phyloP scores from a whole-genome alignment of 2,113 vertebrate genomes.

The Rhinopomastus cyanomelas region DNA sequence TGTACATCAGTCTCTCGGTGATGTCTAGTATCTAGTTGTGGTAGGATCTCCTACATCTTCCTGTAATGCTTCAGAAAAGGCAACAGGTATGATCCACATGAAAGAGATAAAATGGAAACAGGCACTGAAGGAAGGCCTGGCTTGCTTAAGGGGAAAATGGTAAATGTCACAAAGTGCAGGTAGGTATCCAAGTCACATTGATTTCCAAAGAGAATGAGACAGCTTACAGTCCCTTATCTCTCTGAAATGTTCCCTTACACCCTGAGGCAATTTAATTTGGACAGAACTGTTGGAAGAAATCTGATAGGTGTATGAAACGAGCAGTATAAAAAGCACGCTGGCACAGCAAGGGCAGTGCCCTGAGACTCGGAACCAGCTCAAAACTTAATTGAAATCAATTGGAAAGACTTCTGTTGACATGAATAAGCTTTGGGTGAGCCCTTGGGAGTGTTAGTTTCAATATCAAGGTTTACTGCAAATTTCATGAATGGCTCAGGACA shows the following conservation, averaged over 20 bases:
- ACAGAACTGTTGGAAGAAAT: constrained; percentile 54
- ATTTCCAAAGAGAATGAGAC: neutral
- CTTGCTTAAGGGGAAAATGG: neutral
- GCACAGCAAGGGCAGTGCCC: neutral
- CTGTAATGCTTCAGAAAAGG: neutral
- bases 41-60: neutral
- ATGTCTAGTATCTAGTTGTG: neutral
- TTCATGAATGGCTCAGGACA: constrained; percentile 1
- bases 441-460: neutral
- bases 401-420: constrained; percentile 35
- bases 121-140: neutral
- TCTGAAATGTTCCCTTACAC: constrained; percentile 36
- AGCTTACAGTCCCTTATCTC: neutral
- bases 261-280: constrained; percentile 53
- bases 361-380: neutral
- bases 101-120: neutral
- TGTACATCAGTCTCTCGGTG: neutral
- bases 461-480: neutral
- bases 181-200: neutral
- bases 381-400: constrained; percentile 47
- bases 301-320: constrained; percentile 43
- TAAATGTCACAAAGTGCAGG: neutral
- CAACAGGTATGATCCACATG: neutral
- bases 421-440: constrained; percentile 28
- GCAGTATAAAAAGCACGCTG: constrained; percentile 37